Evolutionary conservation across 2,113 vertebrate genomes (phyloP), one percentile per base, ranked within the genome.

Genomic region (Phycodurus eques): DNA sequence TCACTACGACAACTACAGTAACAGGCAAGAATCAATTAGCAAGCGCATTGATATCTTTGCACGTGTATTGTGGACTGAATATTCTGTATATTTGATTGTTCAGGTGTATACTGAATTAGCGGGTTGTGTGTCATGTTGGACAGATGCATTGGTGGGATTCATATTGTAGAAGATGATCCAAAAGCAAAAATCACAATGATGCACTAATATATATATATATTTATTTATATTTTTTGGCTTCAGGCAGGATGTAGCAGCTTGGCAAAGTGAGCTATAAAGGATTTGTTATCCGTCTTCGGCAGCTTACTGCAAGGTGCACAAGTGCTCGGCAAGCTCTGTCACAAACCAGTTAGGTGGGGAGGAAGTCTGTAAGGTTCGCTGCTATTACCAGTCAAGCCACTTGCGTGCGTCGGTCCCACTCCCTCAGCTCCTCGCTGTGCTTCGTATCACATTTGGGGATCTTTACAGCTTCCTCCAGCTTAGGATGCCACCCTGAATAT

Each of bases 341-440:
- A 65, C 67, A 71, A 89, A 85, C 73, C 82, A 73, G 79, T 83
- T 75, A n/a, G 78, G 61, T 74, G 39, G 44, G 63, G 70, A 68
- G 35, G 64, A 67, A 78, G 75, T 68, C 51, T 67, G 44, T 33
- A 4, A 27, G 60, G 44, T 75, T 66, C 82, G 76, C 66, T 73
- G 67, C 75, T 75, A 47, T 54, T 68, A 72, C 68, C 72, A 53
- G 71, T 75, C 71, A 59, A 63, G 77, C 49, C 22, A 66, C 63
- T 67, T 71, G 31, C 51, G 3, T 20, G 56, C 35, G 19, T 20
- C 5, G 72, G 71, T 75, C 70, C 57, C 64, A 59, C 74, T 43
- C 51, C 72, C 46, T 77, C 72, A 17, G 31, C 57, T 54, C 54
- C 67, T 42, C 47, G 5, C 57, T 9, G 39, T 66, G 57, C 46